These are phyloP conservation scores for Archivesica marissinica DNA, from an alignment of 1,140 invertebrate genomes.

Conservation along the genomic window DNA sequence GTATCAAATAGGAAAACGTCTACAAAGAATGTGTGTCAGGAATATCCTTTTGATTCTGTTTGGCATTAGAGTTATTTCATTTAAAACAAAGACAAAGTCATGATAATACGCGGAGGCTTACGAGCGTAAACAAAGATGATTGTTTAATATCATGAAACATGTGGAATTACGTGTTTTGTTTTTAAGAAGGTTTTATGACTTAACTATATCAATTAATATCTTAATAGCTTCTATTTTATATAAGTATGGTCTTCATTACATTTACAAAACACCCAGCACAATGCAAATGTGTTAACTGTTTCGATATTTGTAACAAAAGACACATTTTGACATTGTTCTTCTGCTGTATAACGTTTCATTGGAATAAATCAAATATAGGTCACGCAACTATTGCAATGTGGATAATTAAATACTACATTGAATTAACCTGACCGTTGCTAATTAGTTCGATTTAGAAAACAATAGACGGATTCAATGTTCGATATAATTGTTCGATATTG, in stretches of 20 bases:
- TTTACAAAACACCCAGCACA: neutral
- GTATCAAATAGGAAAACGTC: neutral
- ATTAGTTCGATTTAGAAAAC: slow-evolving; percentile 8
- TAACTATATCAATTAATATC: neutral
- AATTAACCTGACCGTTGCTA: slow-evolving; percentile 25
- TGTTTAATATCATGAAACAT: neutral
- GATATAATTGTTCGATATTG: slow-evolving; percentile 1
- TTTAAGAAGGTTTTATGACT: neutral
- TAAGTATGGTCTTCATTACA: slow-evolving; percentile 23
- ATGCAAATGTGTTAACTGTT: slow-evolving; percentile 32
- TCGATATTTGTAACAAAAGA: slow-evolving; percentile 23
- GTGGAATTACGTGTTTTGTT: neutral
- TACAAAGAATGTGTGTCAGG: neutral
- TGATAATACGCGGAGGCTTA: neutral
- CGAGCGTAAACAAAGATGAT: too few relatives aligned
- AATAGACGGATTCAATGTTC: neutral
- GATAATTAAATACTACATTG: slow-evolving; percentile 17
- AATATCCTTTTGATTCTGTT: neutral
- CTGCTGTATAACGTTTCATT: neutral
- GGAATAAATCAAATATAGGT: slow-evolving; percentile 22
- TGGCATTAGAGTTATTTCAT: slow-evolving; percentile 9
- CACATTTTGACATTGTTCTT: slow-evolving; percentile 11
- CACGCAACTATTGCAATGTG: neutral
- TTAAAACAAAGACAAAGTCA: neutral
- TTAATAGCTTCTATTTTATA: slow-evolving; percentile 36